phyloP scores from a whole-genome alignment of 2,113 vertebrate species.

The Egretta garzetta region DNA sequence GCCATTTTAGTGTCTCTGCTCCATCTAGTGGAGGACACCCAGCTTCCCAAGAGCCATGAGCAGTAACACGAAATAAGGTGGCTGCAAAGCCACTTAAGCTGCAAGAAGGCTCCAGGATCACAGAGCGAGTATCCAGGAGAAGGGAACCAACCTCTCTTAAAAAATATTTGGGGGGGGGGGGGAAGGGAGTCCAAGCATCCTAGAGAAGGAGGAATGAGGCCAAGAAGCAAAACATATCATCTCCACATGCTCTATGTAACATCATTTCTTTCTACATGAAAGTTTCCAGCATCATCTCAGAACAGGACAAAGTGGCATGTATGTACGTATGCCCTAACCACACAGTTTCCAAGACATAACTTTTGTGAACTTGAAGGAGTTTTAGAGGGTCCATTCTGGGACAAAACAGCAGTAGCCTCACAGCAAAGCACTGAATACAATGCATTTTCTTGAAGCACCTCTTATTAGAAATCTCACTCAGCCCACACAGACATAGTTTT shows the following conservation, averaged over 20 bases:
- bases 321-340: background rate
- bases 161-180: background rate
- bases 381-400: background rate
- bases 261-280: background rate
- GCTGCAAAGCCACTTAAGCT: background rate
- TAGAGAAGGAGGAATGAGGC: background rate
- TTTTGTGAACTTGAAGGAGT: background rate
- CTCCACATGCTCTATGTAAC: accelerated
- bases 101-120: background rate
- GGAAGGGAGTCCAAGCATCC: background rate
- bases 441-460: background rate
- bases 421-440: background rate
- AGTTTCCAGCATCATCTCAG: background rate
- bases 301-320: background rate
- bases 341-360: background rate
- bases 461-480: background rate
- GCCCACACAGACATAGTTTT: background rate
- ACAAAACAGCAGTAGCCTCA: background rate
- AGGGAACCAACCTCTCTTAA: background rate
- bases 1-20: constrained; percentile 32
- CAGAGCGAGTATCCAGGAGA: background rate
- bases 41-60: background rate
- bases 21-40: constrained; percentile 61
- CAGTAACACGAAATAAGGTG: background rate
- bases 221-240: background rate